phyloP scores from a whole-genome alignment of 1,140 invertebrate genomes.

The Epicauta chinensis region DNA sequence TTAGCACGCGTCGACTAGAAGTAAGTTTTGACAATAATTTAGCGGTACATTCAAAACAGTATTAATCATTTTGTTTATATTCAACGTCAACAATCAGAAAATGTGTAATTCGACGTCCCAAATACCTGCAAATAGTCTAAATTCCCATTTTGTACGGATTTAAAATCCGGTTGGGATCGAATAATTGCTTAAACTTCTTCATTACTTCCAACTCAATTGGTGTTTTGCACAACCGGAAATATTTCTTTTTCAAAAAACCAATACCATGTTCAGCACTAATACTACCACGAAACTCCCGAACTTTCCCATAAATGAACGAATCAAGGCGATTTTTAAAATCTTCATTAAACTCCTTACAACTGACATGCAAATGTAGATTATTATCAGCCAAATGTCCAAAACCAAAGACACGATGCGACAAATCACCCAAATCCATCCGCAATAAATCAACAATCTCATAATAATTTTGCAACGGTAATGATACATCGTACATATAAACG shows the following conservation, averaged over 20 bases:
- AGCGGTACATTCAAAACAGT: no score
- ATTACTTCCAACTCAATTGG: conserved; percentile 59
- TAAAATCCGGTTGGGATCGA: conserved; percentile 90
- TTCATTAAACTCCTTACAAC: conserved; percentile 59
- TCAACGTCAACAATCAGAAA: no score
- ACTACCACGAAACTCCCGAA: conserved; percentile 71
- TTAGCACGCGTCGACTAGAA: no score
- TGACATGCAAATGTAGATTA: conserved; percentile 87
- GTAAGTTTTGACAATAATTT: no score
- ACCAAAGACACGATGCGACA: conserved; percentile 63
- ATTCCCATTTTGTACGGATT: conserved; percentile 87
- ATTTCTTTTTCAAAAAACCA: conserved; percentile 82
- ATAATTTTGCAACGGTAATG: conserved; percentile 73
- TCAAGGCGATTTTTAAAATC: conserved; percentile 68
- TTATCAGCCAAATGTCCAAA: conserved; percentile 93
- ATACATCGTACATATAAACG: conserved; percentile 93
- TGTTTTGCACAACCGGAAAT: conserved; percentile 69
- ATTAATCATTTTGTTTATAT: no score
- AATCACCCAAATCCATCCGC: conserved; percentile 52
- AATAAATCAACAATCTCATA: conserved; percentile 75
- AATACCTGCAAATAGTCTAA: neutral
- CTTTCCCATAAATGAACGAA: conserved; percentile 83
- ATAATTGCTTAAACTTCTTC: conserved; percentile 71
- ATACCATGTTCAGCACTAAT: conserved; percentile 95
- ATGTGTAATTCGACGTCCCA: no score